phyloP scores from a whole-genome alignment of 2,888 invertebrate genomes.

The Rotaria socialis region DNA sequence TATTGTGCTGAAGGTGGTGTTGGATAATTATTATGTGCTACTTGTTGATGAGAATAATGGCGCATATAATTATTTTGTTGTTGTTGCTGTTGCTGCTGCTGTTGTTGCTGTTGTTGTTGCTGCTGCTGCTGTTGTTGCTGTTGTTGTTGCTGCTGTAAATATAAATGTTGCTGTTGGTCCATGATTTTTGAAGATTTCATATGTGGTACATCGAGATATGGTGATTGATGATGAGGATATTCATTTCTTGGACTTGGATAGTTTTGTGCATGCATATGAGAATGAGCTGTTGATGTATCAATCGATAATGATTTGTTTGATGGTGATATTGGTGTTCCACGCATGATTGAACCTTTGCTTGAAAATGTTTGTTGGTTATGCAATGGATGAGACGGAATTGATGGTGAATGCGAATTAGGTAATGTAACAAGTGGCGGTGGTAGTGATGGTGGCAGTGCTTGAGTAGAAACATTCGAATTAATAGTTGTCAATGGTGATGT shows the following conservation, averaged over 20 bases:
- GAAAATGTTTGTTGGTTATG: background rate
- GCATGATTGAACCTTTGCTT: conserved; percentile 24
- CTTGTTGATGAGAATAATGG: conserved; percentile 24
- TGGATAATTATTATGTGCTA: background rate
- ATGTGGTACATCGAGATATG: background rate
- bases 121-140: background rate
- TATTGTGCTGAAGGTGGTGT: background rate
- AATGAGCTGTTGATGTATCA: background rate
- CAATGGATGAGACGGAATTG: background rate
- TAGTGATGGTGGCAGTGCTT: background rate
- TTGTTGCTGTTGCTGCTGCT: background rate
- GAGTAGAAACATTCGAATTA: background rate
- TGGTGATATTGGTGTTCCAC: conserved; percentile 9
- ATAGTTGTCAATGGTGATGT: background rate
- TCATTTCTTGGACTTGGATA: background rate
- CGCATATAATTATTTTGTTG: background rate
- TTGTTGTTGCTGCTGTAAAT: background rate
- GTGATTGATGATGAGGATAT: background rate
- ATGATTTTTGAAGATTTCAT: background rate
- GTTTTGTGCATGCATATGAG: background rate
- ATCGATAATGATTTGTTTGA: background rate
- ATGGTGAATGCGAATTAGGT: background rate
- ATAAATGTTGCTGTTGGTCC: conserved; percentile 23
- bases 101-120: background rate
- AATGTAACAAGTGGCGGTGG: conserved; percentile 29